Conservation (phyloP, 2,113 vertebrate species). For the Telmatochromis sp. region DNA sequence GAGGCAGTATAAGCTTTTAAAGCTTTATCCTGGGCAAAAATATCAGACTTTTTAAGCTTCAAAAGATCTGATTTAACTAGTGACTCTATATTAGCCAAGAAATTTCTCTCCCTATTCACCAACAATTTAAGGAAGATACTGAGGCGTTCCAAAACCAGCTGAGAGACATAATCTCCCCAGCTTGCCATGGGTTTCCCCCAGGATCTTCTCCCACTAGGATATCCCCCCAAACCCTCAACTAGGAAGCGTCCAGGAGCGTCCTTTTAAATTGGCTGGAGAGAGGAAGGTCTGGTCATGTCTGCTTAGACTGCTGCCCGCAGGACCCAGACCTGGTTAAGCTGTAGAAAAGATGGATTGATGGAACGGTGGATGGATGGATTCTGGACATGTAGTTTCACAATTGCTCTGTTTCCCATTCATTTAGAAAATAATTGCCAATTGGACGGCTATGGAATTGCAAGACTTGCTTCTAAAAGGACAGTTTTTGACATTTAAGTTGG, state of each 20-base stretch:
- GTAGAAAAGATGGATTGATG: neutral
- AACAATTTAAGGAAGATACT: neutral
- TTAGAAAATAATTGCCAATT: neutral
- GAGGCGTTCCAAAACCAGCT: neutral
- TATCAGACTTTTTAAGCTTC: neutral
- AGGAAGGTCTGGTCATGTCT: neutral
- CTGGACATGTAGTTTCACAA: neutral
- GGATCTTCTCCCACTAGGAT: neutral
- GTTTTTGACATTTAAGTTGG: neutral
- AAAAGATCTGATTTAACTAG: neutral
- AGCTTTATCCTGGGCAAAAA: neutral
- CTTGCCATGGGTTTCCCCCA: neutral
- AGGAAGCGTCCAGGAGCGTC: neutral
- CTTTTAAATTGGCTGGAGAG: neutral
- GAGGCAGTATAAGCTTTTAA: neutral
- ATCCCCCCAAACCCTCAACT: neutral
- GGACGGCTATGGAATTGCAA: neutral
- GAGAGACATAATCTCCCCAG: neutral
- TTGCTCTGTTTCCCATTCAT: neutral
- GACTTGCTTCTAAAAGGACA: neutral
- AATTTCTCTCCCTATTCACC: neutral
- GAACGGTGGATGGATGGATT: neutral
- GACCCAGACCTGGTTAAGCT: neutral
- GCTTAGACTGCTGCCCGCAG: neutral
- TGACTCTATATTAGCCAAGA: neutral